phyloP scores from a whole-genome alignment of 2,888 invertebrate genomes.

The Troglohyphantes excavatus region DNA sequence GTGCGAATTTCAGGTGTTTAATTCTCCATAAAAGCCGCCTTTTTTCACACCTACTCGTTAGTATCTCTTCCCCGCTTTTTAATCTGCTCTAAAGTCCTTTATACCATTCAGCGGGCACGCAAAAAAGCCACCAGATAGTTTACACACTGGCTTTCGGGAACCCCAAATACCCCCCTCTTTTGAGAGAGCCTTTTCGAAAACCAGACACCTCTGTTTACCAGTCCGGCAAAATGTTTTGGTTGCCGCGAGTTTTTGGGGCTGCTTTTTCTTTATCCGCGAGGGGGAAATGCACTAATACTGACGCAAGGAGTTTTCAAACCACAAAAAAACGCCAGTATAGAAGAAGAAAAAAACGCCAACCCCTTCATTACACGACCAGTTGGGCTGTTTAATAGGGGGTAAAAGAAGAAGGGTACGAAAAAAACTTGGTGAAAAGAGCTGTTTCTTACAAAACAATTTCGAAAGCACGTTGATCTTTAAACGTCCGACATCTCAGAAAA shows the following conservation, averaged over 20 bases:
- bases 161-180: not conserved
- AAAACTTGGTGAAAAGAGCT: slow-evolving; percentile 39
- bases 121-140: slow-evolving; percentile 27
- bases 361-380: slow-evolving; percentile 39
- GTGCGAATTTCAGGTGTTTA: not conserved
- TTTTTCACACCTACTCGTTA: not conserved
- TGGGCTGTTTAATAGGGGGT: not conserved
- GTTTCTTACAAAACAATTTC: slow-evolving; percentile 66
- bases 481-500: slow-evolving; percentile 43
- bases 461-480: slow-evolving; percentile 59
- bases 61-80: not conserved
- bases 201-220: slow-evolving; percentile 23
- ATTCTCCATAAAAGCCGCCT: not conserved
- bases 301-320: slow-evolving; percentile 13
- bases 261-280: not conserved
- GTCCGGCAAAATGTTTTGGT: slow-evolving; percentile 21
- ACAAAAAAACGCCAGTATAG: not conserved
- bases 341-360: not conserved
- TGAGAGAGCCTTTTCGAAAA: not conserved
- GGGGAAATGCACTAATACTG: not conserved
- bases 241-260: not conserved
- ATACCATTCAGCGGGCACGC: not conserved
- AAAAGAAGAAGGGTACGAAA: slow-evolving; percentile 12
- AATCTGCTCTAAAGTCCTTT: not conserved
- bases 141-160: not conserved